Evolutionary conservation across 2,113 vertebrate species (phyloP), one percentile per base, ranked within the genome.

Genomic region (Australoheros scitulus): DNA sequence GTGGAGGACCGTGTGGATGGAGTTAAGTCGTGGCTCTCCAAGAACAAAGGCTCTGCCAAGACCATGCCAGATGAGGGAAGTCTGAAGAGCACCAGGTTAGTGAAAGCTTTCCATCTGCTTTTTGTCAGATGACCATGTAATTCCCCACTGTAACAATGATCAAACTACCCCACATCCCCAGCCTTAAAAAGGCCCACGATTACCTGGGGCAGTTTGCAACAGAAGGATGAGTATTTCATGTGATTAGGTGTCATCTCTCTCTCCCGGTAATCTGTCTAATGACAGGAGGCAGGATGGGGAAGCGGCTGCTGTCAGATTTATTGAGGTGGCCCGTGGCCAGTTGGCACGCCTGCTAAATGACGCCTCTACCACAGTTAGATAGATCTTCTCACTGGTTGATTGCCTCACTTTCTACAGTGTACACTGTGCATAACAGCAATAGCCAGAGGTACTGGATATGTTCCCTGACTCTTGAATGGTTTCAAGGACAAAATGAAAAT

Each of bases 1-100:
- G 95, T 99, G 86, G 98, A 99, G 90, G 97, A 99, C 76, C 97
- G 98, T 0, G 98, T 99, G 63, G 98, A 99, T 1, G 98, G 97
- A 8, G 97, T 99, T 85, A 99, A 99, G 90, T 98, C 97, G 5
- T 98, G 97, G 97, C 95, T 99, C 52, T 99, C 94, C 1, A 96
- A 95, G 88, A 96, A 95, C 88, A 96, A 96, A 91, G 93, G 93
- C 82, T 94, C 94, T 74, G 94, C 95, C 85, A 99, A 98, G 94
- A 95, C 96, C 0, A 94, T 96, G 88, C 96, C 97, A 0, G 98
- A 99, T 5, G 98, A 99, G 0, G 96, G 97, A 87, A 97, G 96
- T 93, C 93, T 97, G 77, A 99, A 97, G 94, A 96, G 96, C 90
- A 94, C 96, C 91, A 99, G 98, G 98, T 99, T 84, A 95, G 97